These are phyloP conservation scores for Schlechtendalia chinensis DNA, from an alignment of 1,140 invertebrate genomes.

Conservation along the genomic window DNA sequence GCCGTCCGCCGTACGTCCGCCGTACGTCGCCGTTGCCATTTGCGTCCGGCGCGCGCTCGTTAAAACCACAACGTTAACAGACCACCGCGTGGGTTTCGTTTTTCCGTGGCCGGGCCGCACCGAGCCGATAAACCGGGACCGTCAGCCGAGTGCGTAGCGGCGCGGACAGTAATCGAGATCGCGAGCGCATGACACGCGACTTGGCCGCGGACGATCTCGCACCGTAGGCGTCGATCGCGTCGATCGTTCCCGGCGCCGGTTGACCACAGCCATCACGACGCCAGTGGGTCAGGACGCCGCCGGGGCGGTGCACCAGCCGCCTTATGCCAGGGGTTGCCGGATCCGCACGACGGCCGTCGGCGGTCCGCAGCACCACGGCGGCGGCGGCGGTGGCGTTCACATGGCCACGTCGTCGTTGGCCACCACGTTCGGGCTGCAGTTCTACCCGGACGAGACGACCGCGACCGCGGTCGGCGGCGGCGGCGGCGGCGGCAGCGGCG, in stretches of 20 bases:
- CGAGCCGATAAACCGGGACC: no score
- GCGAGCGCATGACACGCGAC: no score
- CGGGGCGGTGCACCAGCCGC: constrained; percentile 51
- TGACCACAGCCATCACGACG: constrained; percentile 52
- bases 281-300: constrained; percentile 52
- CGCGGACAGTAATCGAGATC: no score
- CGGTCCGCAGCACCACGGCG: constrained; percentile 37
- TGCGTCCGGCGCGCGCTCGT: neutral
- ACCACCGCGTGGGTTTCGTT: neutral
- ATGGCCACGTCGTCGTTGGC: constrained; percentile 50
- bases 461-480: neutral
- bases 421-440: constrained; percentile 51
- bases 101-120: no score
- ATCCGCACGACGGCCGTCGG: constrained; percentile 45
- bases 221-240: no score
- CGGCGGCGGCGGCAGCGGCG: neutral
- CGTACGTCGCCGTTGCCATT: neutral
- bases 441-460: constrained; percentile 51
- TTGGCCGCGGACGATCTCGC: neutral
- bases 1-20: no score
- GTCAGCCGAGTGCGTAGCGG: no score
- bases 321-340: constrained; percentile 52
- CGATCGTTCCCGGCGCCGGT: constrained; percentile 29
- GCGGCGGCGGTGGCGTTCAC: constrained; percentile 12
- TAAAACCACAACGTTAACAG: neutral